These are phyloP conservation scores for Aphelocoma californica DNA, from an alignment of 2,797 vertebrate species.

Conservation along the genomic window DNA sequence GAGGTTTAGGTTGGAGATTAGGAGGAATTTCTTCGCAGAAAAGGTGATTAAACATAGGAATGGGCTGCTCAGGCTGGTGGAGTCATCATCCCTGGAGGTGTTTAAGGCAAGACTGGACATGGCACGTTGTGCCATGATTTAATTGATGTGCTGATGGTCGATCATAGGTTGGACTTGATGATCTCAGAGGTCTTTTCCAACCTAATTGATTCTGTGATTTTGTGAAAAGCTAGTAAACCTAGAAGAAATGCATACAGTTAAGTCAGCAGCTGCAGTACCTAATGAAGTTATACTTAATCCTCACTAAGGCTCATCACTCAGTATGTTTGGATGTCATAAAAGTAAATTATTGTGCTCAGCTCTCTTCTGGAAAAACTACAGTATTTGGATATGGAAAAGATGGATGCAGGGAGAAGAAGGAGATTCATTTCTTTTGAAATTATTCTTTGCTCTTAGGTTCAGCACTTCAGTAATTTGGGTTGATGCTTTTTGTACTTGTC, in stretches of 20 bases:
- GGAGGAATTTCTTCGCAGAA: background rate
- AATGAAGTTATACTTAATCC: background rate
- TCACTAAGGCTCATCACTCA: background rate
- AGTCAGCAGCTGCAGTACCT: background rate
- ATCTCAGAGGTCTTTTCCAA: background rate
- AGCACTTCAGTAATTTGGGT: background rate
- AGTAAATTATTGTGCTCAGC: background rate
- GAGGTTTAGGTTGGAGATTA: background rate
- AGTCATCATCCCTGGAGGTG: background rate
- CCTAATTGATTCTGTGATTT: background rate
- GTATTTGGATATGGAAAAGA: background rate
- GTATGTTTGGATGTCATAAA: background rate
- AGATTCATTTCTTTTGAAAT: background rate
- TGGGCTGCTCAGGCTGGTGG: background rate
- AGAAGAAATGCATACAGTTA: background rate
- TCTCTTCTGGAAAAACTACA: background rate
- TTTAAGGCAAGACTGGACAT: background rate
- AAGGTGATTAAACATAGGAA: background rate
- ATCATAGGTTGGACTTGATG: background rate
- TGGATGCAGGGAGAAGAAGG: background rate
- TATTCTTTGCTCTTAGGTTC: background rate
- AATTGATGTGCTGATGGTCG: accelerated
- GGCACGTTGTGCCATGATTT: background rate
- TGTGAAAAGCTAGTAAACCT: background rate
- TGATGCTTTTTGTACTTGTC: background rate